phyloP scores from a whole-genome alignment of 1,140 invertebrate genomes.

The Megalopta genalis region DNA sequence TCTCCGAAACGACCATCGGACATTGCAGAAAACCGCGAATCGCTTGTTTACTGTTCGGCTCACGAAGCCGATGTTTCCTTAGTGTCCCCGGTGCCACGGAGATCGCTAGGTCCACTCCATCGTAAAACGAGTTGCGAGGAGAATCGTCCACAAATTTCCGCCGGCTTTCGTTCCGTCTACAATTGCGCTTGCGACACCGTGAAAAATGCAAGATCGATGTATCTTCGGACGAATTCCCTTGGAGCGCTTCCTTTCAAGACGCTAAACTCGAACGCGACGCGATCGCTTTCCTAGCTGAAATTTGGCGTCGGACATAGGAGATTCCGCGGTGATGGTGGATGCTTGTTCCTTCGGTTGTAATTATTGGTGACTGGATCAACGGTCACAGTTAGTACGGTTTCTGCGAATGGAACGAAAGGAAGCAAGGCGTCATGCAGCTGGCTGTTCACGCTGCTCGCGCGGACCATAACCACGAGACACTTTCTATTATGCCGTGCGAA shows the following conservation, averaged over 20 bases:
- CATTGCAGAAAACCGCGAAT: too few relatives aligned
- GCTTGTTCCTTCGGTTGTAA: not conserved
- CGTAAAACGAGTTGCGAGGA: not conserved
- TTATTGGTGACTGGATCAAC: constrained; percentile 7
- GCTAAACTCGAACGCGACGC: too few relatives aligned
- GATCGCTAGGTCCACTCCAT: too few relatives aligned
- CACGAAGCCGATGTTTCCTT: too few relatives aligned
- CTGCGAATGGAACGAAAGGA: not conserved
- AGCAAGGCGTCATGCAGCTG: constrained; percentile 24
- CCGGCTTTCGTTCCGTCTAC: constrained; percentile 35
- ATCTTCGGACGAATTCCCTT: too few relatives aligned
- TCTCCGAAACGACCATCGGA: too few relatives aligned
- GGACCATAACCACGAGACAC: constrained; percentile 27
- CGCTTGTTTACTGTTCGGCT: too few relatives aligned
- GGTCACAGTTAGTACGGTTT: constrained; percentile 2
- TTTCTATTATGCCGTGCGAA: not conserved
- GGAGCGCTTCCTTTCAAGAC: too few relatives aligned
- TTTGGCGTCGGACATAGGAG: not conserved
- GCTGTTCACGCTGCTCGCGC: not conserved
- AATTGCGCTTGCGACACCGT: constrained; percentile 50
- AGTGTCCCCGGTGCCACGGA: too few relatives aligned
- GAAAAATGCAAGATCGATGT: too few relatives aligned
- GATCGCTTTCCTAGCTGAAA: too few relatives aligned
- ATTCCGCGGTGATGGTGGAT: not conserved
- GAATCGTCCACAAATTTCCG: not conserved